These are phyloP conservation scores for Dinomys branickii DNA, from an alignment of 2,113 vertebrate species.

Conservation along the genomic window DNA sequence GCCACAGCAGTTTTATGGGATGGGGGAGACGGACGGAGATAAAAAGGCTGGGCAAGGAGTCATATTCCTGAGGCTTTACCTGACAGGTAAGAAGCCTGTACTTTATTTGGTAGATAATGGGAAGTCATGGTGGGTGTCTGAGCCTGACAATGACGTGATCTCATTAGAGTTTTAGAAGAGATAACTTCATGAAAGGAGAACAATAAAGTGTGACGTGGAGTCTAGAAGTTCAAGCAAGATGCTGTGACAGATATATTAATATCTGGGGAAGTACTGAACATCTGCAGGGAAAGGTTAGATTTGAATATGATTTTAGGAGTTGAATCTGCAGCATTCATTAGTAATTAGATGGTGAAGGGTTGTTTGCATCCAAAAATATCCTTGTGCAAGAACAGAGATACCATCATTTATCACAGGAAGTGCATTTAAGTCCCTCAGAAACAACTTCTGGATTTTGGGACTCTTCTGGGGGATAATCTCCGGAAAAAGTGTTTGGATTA, in stretches of 20 bases:
- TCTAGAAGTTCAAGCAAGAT: neutral
- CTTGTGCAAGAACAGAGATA: neutral
- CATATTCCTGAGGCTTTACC: neutral
- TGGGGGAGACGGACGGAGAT: neutral
- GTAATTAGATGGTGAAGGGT: neutral
- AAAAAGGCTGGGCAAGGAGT: neutral
- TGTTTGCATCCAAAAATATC: conserved; percentile 29
- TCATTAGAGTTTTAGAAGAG: conserved; percentile 29
- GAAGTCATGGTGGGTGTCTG: neutral
- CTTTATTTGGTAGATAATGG: neutral
- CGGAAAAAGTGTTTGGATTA: neutral
- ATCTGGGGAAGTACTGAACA: neutral
- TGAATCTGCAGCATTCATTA: neutral
- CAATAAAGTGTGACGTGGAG: neutral
- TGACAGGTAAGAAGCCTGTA: neutral
- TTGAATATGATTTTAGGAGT: neutral
- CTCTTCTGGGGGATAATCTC: neutral
- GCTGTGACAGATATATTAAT: neutral
- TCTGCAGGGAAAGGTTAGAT: neutral
- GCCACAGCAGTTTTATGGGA: neutral
- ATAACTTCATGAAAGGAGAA: neutral
- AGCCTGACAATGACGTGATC: neutral
- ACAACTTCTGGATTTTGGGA: neutral
- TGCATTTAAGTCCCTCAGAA: neutral
- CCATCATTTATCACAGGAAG: neutral